Percentiles rank a stretch among this genome's conserved stretches.
phyloP scores from a whole-genome alignment of 2,797 vertebrate species.

The Selene dorsalis region DNA sequence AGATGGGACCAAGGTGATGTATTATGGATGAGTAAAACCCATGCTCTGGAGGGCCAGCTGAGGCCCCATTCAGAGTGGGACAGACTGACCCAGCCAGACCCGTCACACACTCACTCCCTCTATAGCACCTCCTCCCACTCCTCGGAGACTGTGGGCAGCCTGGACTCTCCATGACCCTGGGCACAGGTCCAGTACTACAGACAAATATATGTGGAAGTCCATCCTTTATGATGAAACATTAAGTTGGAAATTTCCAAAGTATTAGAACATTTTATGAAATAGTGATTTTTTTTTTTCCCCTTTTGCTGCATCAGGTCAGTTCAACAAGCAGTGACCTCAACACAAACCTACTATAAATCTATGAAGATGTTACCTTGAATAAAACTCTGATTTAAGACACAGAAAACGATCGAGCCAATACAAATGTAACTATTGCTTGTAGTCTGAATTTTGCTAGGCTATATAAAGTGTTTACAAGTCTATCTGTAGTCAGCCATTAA shows the following conservation, averaged over 20 bases:
- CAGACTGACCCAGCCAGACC: slow-evolving; percentile 74
- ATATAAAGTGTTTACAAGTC: too few species aligned
- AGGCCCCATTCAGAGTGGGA: slow-evolving; percentile 63
- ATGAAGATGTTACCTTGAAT: not conserved
- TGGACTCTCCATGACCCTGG: slow-evolving; percentile 64
- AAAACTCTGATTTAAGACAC: too few species aligned
- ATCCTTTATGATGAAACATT: slow-evolving; percentile 69
- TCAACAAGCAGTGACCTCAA: not conserved
- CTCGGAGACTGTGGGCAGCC: slow-evolving; percentile 54
- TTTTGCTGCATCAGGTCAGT: not conserved
- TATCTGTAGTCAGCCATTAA: not conserved
- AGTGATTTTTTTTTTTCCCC: too few species aligned
- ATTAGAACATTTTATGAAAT: slow-evolving; percentile 7
- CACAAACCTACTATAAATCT: not conserved
- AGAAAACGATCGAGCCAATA: too few species aligned
- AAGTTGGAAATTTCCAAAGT: slow-evolving; percentile 46
- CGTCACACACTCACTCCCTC: slow-evolving; percentile 56
- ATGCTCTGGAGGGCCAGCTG: slow-evolving; percentile 68
- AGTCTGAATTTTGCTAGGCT: too few species aligned
- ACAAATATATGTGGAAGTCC: slow-evolving; percentile 61
- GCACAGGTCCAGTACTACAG: slow-evolving; percentile 50
- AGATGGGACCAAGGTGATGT: slow-evolving; percentile 76
- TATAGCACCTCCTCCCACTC: slow-evolving; percentile 37
- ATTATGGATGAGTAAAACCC: slow-evolving; percentile 75
- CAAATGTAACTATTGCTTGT: too few species aligned